Percentiles rank a stretch among this genome's conserved stretches.
Conservation (phyloP, 2,888 invertebrate genomes). For the Oasisia sp. region DNA sequence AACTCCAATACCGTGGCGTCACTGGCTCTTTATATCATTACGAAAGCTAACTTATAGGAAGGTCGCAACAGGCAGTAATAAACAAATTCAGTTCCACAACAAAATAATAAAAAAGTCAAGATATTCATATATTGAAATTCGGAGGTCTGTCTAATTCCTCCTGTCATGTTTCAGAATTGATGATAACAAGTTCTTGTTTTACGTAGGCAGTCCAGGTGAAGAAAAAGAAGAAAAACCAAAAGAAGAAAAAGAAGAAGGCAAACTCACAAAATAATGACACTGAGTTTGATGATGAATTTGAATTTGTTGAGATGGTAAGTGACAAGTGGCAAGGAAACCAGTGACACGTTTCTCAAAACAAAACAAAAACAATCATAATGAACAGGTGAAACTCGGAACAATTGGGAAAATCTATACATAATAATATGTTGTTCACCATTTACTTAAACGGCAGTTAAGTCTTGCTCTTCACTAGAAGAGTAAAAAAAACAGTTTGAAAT, state of each 20-base stretch:
- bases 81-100: no score
- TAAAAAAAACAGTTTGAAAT: not conserved
- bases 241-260: constrained; percentile 44
- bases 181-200: constrained; percentile 8
- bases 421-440: not conserved
- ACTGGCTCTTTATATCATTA: no score
- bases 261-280: constrained; percentile 55
- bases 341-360: not conserved
- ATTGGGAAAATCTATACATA: not conserved
- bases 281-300: constrained; percentile 83
- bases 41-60: no score
- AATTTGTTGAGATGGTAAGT: constrained; percentile 74
- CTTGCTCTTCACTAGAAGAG: not conserved
- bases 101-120: not conserved
- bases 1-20: no score
- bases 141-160: not conserved
- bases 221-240: constrained; percentile 31
- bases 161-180: not conserved
- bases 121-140: not conserved
- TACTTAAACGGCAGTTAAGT: not conserved
- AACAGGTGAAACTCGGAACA: not conserved
- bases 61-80: no score
- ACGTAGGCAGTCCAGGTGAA: constrained; percentile 34
- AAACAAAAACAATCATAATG: not conserved
- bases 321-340: not conserved